phyloP scores from a whole-genome alignment of 2,113 vertebrate genomes.

The Brachirus orientalis region DNA sequence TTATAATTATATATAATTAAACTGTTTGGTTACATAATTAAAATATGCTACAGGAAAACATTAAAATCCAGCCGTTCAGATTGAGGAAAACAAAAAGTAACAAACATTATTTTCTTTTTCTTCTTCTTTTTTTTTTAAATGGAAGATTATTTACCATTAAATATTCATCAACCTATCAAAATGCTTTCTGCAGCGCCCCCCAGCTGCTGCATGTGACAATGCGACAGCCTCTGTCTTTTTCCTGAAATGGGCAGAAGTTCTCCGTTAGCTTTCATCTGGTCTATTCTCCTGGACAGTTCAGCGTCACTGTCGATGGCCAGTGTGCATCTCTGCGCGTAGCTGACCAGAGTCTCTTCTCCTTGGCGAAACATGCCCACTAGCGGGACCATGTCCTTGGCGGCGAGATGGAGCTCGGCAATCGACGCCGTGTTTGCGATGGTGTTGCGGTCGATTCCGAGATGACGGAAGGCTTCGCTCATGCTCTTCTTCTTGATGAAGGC shows the following conservation, averaged over 20 bases:
- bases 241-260: conserved; percentile 78
- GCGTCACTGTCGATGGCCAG: conserved; percentile 72
- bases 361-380: conserved; percentile 75
- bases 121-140: background rate
- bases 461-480: conserved; percentile 79
- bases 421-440: conserved; percentile 81
- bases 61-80: conserved; percentile 31
- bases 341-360: conserved; percentile 78
- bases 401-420: conserved; percentile 77
- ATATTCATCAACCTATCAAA: conserved; percentile 59
- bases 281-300: conserved; percentile 70
- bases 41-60: conserved; percentile 15
- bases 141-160: background rate
- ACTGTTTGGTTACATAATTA: no score
- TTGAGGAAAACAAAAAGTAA: background rate
- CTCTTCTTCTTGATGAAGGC: conserved; percentile 81
- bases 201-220: conserved; percentile 59
- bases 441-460: conserved; percentile 78
- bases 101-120: no score
- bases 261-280: conserved; percentile 76
- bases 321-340: conserved; percentile 75
- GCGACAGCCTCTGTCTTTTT: conserved; percentile 59
- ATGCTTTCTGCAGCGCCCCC: conserved; percentile 58
- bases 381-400: conserved; percentile 68
- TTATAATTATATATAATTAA: no score